Evolutionary conservation across 2,113 vertebrate species (phyloP).

Genomic region (Solea senegalensis): DNA sequence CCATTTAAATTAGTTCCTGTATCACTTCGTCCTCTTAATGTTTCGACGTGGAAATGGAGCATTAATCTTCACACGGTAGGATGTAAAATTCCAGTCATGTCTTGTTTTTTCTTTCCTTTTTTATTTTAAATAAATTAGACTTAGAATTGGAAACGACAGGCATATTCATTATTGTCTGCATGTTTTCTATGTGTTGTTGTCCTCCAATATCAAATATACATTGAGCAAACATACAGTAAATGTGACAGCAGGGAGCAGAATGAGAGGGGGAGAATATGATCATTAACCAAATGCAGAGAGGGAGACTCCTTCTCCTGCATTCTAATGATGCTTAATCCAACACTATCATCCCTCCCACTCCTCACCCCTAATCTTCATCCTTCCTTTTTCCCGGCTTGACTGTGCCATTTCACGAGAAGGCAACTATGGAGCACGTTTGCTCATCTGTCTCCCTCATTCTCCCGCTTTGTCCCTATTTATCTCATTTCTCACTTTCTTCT

Average conservation of each 20-base stretch:
- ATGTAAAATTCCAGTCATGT: slow-evolving; percentile 38
- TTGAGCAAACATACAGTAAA: background rate
- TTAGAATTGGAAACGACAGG: slow-evolving; percentile 39
- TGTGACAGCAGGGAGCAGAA: slow-evolving; percentile 22
- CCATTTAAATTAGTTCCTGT: slow-evolving; percentile 26
- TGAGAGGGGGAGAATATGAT: slow-evolving; percentile 49
- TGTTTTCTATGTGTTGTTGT: slow-evolving; percentile 9
- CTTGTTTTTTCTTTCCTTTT: slow-evolving; percentile 26
- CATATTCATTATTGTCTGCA: slow-evolving; percentile 35
- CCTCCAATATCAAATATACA: slow-evolving; percentile 5
- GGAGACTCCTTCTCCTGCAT: slow-evolving; percentile 64
- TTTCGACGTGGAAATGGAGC: slow-evolving; percentile 6
- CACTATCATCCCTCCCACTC: slow-evolving; percentile 50
- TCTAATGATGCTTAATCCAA: slow-evolving; percentile 69
- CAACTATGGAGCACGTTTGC: slow-evolving; percentile 36
- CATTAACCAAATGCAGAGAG: slow-evolving; percentile 62
- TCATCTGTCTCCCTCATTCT: slow-evolving; percentile 60
- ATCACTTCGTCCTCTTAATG: slow-evolving; percentile 15
- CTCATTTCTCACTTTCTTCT: slow-evolving; percentile 48
- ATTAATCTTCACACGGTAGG: slow-evolving; percentile 25
- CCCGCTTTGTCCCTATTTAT: slow-evolving; percentile 52
- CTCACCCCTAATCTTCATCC: slow-evolving; percentile 37
- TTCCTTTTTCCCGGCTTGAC: slow-evolving; percentile 29
- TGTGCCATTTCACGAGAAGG: slow-evolving; percentile 42
- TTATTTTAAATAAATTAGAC: slow-evolving; percentile 29